phyloP scores from a whole-genome alignment of 1,140 invertebrate species.

The Caenorhabditis tropicalis region DNA sequence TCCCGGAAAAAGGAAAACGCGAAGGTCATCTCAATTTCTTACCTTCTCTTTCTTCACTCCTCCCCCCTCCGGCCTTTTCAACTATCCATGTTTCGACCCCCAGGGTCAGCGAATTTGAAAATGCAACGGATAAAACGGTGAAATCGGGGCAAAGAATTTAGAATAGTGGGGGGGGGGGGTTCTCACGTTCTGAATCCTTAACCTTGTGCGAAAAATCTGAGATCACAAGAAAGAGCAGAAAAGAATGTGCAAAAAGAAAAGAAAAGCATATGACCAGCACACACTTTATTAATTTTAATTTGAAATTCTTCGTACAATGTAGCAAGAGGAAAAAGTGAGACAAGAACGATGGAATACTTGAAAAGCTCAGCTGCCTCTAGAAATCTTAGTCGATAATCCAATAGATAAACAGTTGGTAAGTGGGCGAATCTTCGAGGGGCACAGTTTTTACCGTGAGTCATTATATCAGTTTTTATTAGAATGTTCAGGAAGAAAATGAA shows the following conservation, averaged over 20 bases:
- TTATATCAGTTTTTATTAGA: too few relatives aligned
- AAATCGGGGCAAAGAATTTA: neutral
- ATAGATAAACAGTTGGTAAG: constrained; percentile 37
- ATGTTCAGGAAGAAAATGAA: too few relatives aligned
- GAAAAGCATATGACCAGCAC: neutral
- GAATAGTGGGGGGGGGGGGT: neutral
- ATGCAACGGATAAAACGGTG: neutral
- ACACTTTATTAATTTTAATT: constrained; percentile 38
- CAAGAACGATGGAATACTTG: constrained; percentile 14
- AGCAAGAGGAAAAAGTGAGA: neutral
- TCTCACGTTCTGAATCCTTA: too few relatives aligned
- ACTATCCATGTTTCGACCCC: neutral
- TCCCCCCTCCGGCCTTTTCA: neutral
- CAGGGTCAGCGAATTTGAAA: neutral
- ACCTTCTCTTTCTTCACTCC: neutral
- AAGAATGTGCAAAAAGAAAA: neutral
- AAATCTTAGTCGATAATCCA: constrained; percentile 24
- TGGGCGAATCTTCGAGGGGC: neutral
- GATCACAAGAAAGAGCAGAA: neutral
- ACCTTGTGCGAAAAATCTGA: too few relatives aligned
- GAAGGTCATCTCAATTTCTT: constrained; percentile 35
- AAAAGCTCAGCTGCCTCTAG: neutral
- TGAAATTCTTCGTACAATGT: neutral
- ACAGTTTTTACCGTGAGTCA: neutral
- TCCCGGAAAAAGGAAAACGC: constrained; percentile 41